Evolutionary conservation across 2,888 invertebrate genomes (phyloP).

Genomic region (Heliothis peltigera): DNA sequence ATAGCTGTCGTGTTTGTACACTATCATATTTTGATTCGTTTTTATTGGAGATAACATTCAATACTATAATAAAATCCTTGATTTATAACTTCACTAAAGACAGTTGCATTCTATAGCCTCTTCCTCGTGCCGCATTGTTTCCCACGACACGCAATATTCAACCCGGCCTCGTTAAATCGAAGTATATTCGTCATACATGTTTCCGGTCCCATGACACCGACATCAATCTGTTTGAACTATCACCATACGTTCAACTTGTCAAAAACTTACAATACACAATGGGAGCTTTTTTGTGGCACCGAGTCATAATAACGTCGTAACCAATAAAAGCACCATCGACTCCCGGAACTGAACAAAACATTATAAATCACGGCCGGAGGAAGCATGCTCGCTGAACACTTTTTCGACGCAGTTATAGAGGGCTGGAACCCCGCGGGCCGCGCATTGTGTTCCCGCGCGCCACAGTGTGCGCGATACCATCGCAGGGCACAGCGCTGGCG

Average conservation of each 20-base stretch:
- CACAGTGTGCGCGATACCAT: conserved; percentile 60
- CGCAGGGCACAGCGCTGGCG: conserved; percentile 44
- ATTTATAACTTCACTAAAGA: conserved; percentile 10
- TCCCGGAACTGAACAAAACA: conserved; percentile 82
- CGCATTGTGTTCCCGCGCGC: conserved; percentile 44
- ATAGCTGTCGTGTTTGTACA: conserved; percentile 36
- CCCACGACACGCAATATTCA: conserved; percentile 13
- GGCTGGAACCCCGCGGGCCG: conserved; percentile 60
- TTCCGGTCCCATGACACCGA: conserved; percentile 39
- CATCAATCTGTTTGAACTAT: conserved; percentile 36
- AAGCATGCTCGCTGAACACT: conserved; percentile 62
- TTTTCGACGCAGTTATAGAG: conserved; percentile 59
- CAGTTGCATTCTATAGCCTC: not conserved
- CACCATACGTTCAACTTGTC: conserved; percentile 44
- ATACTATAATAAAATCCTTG: conserved; percentile 21
- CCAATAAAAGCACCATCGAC: conserved; percentile 80
- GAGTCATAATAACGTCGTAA: conserved; percentile 74
- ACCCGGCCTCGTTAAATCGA: conserved; percentile 13
- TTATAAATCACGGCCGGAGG: conserved; percentile 75
- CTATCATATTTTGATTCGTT: conserved; percentile 55
- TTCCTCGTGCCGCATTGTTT: not conserved
- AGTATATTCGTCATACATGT: conserved; percentile 12
- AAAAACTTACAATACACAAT: conserved; percentile 66
- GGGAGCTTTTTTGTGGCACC: conserved; percentile 66
- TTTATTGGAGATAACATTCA: conserved; percentile 36